phyloP scores from a whole-genome alignment of 2,797 vertebrate species.

The Ptychobarbus kaznakovi region DNA sequence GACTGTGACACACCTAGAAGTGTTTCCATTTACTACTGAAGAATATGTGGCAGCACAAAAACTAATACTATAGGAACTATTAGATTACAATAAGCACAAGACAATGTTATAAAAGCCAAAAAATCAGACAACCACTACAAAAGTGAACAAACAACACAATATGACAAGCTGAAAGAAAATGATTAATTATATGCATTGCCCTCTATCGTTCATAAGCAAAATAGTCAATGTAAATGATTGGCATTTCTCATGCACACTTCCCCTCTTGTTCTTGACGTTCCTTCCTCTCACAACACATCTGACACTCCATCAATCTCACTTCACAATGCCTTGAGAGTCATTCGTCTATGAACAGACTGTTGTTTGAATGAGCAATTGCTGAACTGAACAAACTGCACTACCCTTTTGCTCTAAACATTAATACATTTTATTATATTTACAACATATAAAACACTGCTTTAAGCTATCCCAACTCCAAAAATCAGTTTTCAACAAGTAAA shows the following conservation, averaged over 20 bases:
- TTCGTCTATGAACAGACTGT: not conserved
- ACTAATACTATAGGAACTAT: not conserved
- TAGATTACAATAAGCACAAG: not conserved
- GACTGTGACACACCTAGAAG: conserved; percentile 47
- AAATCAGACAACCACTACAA: not conserved
- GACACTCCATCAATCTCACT: conserved; percentile 11
- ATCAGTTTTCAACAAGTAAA: not conserved
- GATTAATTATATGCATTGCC: not conserved
- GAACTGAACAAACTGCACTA: conserved; percentile 13
- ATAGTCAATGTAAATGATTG: not conserved
- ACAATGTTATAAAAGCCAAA: not conserved
- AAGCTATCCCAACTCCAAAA: not conserved
- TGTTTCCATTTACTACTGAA: not conserved
- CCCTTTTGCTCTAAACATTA: conserved; percentile 1
- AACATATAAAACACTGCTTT: not conserved
- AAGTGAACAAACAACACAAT: not conserved
- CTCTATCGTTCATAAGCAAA: not conserved
- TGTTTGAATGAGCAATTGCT: not conserved
- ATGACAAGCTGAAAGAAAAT: not conserved
- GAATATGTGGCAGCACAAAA: not conserved
- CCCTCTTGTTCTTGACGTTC: not conserved
- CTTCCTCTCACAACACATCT: not conserved
- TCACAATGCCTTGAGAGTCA: not conserved
- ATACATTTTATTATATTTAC: not conserved
- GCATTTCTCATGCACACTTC: not conserved